These are phyloP conservation scores for Aspidapion aeneum DNA, from an alignment of 2,888 invertebrate genomes.

Conservation along the genomic window DNA sequence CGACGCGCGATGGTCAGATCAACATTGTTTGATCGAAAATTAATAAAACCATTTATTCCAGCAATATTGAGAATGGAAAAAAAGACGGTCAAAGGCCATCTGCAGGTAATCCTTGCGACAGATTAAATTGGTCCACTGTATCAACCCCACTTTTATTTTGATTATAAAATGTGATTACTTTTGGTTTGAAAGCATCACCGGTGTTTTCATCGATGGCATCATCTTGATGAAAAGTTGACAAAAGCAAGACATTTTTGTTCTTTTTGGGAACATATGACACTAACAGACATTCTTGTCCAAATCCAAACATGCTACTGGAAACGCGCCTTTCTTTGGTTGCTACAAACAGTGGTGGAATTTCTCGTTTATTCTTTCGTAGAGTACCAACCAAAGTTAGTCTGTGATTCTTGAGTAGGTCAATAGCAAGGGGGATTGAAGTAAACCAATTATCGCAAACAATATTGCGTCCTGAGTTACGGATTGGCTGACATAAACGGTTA, in stretches of 20 bases:
- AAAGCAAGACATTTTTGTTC: slow-evolving; percentile 7
- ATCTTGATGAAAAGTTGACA: slow-evolving; percentile 5
- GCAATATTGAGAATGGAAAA: slow-evolving; percentile 4
- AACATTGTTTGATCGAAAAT: not conserved
- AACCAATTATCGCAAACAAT: not conserved
- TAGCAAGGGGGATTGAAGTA: slow-evolving; percentile 1
- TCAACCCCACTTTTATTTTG: not conserved
- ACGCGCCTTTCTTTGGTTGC: not conserved
- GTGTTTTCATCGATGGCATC: slow-evolving; percentile 4
- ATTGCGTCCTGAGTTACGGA: not conserved
- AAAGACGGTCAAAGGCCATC: not conserved
- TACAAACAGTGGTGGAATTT: slow-evolving; percentile 1
- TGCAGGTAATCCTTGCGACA: not conserved
- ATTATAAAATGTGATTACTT: slow-evolving; percentile 5
- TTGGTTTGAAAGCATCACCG: slow-evolving; percentile 5
- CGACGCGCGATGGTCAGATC: not conserved
- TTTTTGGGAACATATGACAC: slow-evolving; percentile 1
- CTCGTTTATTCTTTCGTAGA: slow-evolving; percentile 7
- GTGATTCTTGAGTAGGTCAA: slow-evolving; percentile 8
- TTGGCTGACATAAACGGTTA: slow-evolving; percentile 1
- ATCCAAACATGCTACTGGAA: not conserved
- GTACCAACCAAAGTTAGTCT: slow-evolving; percentile 8
- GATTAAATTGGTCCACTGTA: not conserved
- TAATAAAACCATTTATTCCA: slow-evolving; percentile 11
- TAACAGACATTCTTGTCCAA: not conserved